Conservation (phyloP, 2,113 vertebrate species). For the Gymnarchus niloticus region DNA sequence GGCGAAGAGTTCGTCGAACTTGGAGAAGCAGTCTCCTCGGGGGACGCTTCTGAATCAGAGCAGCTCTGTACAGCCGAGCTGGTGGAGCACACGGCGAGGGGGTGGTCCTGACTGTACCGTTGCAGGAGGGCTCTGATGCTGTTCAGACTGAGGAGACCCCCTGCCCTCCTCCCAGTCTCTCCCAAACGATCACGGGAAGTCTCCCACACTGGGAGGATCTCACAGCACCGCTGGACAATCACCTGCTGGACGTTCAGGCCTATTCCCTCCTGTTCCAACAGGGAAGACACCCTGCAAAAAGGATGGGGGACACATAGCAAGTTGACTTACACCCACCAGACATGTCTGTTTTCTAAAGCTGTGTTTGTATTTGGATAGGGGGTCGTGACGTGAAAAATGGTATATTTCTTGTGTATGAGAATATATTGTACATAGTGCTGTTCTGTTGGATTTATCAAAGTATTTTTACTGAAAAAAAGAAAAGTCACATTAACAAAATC, state of each 20-base stretch:
- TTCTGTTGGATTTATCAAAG: too few species aligned
- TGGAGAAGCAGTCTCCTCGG: conserved; percentile 43
- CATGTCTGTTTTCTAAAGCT: too few species aligned
- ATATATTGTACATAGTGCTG: too few species aligned
- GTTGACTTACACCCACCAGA: too few species aligned
- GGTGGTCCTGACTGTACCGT: conserved; percentile 53
- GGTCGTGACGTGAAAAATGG: too few species aligned
- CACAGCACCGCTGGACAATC: conserved; percentile 82
- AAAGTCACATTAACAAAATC: too few species aligned
- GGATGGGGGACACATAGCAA: conserved; percentile 28
- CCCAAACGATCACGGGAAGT: conserved; percentile 32
- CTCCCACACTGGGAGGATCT: conserved; percentile 68
- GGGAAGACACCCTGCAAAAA: conserved; percentile 64
- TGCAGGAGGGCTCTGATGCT: conserved; percentile 61
- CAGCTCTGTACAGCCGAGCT: conserved; percentile 40
- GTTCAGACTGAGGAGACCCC: conserved; percentile 43
- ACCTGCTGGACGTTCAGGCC: conserved; percentile 79
- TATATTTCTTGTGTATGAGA: too few species aligned
- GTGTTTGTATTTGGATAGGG: too few species aligned
- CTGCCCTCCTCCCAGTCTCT: conserved; percentile 10
- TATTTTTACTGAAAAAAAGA: too few species aligned
- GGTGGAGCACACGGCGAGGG: conserved; percentile 52
- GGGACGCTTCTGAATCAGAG: conserved; percentile 54
- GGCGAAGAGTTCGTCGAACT: conserved; percentile 37
- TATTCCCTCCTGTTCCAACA: conserved; percentile 76